phyloP scores from a whole-genome alignment of 2,888 invertebrate genomes.

The Vandiemenella viatica region DNA sequence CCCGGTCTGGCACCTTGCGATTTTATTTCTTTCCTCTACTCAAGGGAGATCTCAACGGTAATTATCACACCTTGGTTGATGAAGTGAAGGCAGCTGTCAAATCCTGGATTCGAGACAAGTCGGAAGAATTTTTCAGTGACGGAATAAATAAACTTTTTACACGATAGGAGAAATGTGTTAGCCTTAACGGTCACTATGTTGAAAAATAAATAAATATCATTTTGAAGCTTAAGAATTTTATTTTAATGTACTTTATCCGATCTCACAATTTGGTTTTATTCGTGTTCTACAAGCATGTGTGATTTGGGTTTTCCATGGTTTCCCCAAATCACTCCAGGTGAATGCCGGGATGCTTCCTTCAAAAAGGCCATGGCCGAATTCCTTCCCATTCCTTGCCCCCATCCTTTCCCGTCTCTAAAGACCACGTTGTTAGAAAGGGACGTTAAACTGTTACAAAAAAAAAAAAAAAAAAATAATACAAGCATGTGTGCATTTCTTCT shows the following conservation, averaged over 20 bases:
- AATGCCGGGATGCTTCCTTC: too few species aligned
- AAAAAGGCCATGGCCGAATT: too few species aligned
- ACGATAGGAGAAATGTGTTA: not conserved
- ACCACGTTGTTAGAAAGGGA: too few species aligned
- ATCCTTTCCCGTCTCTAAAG: too few species aligned
- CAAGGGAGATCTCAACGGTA: not conserved
- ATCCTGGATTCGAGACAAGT: not conserved
- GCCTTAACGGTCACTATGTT: not conserved
- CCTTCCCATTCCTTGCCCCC: too few species aligned
- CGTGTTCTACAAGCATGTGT: not conserved
- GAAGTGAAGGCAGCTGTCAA: not conserved
- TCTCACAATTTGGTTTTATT: not conserved
- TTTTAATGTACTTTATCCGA: not conserved
- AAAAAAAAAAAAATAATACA: too few species aligned
- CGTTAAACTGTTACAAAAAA: too few species aligned
- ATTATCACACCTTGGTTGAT: not conserved
- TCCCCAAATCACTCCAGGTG: too few species aligned
- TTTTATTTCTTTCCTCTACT: not conserved
- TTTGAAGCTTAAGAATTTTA: not conserved
- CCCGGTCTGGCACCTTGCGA: not conserved
- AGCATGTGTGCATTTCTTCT: too few species aligned
- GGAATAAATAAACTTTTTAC: slow-evolving; percentile 1
- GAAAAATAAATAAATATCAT: not conserved
- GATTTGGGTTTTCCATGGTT: too few species aligned
- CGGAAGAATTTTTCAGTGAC: not conserved